Evolutionary conservation across 53 echinoderm and acorn worm species (phyloP).

Genomic region (Crossaster papposus): DNA sequence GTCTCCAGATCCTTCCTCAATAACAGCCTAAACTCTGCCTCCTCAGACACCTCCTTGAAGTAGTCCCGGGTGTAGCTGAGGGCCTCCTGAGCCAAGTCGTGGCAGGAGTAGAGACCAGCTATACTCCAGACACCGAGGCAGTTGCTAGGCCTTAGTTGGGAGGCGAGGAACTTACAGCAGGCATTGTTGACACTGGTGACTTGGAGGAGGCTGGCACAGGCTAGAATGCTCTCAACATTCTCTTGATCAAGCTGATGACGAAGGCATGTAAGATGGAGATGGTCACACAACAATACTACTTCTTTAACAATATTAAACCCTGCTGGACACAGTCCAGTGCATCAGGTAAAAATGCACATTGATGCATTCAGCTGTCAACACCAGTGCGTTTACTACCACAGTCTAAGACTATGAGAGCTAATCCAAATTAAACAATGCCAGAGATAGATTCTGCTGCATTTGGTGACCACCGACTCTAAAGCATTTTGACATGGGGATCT

Average conservation of each 20-base stretch:
- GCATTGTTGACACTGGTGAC: conserved; percentile 51
- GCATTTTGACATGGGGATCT: too few species aligned
- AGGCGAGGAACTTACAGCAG: conserved; percentile 54
- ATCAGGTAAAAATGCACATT: too few species aligned
- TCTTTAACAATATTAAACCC: background rate
- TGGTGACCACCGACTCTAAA: too few species aligned
- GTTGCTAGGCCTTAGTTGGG: conserved; percentile 40
- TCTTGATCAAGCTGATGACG: conserved; percentile 43
- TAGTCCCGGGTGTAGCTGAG: conserved; percentile 42
- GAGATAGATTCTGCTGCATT: too few species aligned
- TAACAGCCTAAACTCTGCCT: conserved; percentile 52
- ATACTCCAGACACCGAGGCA: conserved; percentile 60
- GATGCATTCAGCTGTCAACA: too few species aligned
- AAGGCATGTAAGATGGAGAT: background rate
- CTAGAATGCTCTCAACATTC: conserved; percentile 51
- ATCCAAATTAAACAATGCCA: too few species aligned
- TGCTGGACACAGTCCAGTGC: too few species aligned
- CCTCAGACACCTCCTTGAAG: conserved; percentile 50
- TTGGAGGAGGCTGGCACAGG: conserved; percentile 60
- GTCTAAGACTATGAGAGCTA: too few species aligned
- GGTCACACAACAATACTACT: background rate
- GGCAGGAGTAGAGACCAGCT: conserved; percentile 48
- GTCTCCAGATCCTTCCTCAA: conserved; percentile 22
- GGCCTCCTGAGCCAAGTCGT: conserved; percentile 51
- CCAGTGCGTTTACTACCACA: too few species aligned